A percentile compares a stretch with the other conserved stretches of the same genome.
Evolutionary conservation across 2,113 vertebrate genomes (phyloP).

Genomic region (Nibea coibor): DNA sequence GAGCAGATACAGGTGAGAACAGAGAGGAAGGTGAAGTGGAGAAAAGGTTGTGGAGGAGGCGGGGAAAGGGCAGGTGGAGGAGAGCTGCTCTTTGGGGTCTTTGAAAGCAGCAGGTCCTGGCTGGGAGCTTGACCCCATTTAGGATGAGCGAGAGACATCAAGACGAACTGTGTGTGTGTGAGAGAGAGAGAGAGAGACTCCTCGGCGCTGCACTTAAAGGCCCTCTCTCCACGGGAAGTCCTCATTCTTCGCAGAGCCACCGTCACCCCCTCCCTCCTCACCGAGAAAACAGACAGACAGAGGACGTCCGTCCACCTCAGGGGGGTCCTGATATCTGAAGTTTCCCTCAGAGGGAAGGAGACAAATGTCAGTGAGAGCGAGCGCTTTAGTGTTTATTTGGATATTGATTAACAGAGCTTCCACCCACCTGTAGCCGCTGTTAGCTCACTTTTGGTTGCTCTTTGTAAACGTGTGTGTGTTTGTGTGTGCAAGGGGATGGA

Average conservation of each 20-base stretch:
- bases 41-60: conserved; percentile 54
- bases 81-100: conserved; percentile 74
- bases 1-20: conserved; percentile 12
- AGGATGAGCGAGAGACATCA: conserved; percentile 76
- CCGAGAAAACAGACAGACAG: conserved; percentile 20
- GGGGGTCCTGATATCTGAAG: conserved; percentile 68
- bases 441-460: too few species aligned
- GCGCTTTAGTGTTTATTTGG: conserved; percentile 50
- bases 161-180: conserved; percentile 34
- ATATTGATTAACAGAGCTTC: conserved; percentile 42
- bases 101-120: conserved; percentile 84
- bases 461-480: too few species aligned
- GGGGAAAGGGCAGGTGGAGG: conserved; percentile 80
- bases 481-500: too few species aligned
- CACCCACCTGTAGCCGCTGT: not conserved
- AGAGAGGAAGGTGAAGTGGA: conserved; percentile 17
- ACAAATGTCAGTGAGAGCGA: conserved; percentile 73
- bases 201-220: conserved; percentile 68
- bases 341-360: conserved; percentile 53
- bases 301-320: conserved; percentile 53
- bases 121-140: conserved; percentile 85
- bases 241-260: conserved; percentile 62
- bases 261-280: conserved; percentile 62
- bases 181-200: conserved; percentile 46
- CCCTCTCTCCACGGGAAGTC: conserved; percentile 74